Conservation (phyloP, 2,888 invertebrate genomes). For the Oscheius sp. region DNA sequence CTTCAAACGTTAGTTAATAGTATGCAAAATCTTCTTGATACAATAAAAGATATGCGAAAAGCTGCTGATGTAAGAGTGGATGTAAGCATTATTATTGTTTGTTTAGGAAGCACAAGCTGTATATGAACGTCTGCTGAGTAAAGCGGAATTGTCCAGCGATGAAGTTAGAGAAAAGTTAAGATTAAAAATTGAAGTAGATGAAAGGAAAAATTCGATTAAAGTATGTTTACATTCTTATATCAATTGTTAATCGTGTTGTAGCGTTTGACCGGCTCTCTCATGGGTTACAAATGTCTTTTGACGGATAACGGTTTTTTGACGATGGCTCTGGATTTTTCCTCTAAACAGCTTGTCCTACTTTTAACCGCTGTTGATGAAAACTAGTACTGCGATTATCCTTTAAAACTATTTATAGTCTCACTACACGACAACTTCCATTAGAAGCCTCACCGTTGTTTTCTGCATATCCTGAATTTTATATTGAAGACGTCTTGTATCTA, state of each 20-base stretch:
- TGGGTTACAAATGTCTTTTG: constrained; percentile 87
- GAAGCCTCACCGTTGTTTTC: constrained; percentile 82
- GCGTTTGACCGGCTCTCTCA: constrained; percentile 81
- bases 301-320: constrained; percentile 85
- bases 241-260: constrained; percentile 12
- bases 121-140: too few relatives aligned
- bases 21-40: constrained; percentile 44
- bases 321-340: constrained; percentile 86
- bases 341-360: constrained; percentile 84
- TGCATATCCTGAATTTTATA: constrained; percentile 92
- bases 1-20: constrained; percentile 82
- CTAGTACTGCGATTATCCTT: constrained; percentile 49
- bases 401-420: neutral
- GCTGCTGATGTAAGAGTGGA: neutral
- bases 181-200: constrained; percentile 3
- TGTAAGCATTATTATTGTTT: neutral
- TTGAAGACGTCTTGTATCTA: constrained; percentile 96
- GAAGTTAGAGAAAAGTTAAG: neutral
- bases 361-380: constrained; percentile 71
- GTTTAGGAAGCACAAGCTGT: neutral
- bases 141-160: neutral
- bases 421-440: constrained; percentile 69
- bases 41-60: constrained; percentile 38
- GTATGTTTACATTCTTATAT: constrained; percentile 3
- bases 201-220: neutral